Evolutionary conservation across 1,140 invertebrate genomes (phyloP), one percentile per base, ranked within the genome.

Genomic region (Zaprionus vittiger): DNA sequence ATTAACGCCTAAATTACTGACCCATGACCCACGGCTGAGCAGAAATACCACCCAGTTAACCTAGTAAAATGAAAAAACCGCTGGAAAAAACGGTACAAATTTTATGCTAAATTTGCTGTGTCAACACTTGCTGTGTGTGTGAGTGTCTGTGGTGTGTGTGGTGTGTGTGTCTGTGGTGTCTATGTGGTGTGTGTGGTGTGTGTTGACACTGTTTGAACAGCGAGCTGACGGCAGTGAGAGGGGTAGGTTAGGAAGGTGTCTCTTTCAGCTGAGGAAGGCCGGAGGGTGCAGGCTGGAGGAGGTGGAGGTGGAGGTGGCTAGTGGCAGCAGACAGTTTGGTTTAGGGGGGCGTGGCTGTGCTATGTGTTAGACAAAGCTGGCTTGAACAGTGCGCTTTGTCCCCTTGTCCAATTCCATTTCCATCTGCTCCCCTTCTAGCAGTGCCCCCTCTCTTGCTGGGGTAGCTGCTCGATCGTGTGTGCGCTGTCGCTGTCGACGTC

Each of bases 131-230:
- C 65, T 55, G 72, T 66, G 31, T 37, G 26, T 31, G 69, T 72
- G 26, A 6, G 26, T 28, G 5, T 28, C 5, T 6, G 37, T n/a
- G 20, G 26, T 69, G 65, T 78, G 49, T 73, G 71, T 75, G 31
- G 57, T 73, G 71, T 71, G 9, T 55, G 72, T 66, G 31, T 67
- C 17, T 66, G 52, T 64, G 4, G 26, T 28, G 26, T 26, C 5
- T 28, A 0, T 28, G 5, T 6, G 5, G 26, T 71, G 60, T 47
- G 69, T 64, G 24, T 15, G 15, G 26, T 68, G 64, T 78, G 62
- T 73, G 71, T 75, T 72, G 76, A 83, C 81, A 83, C 77, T 73
- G 77, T 83, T 69, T 83, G 52, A 49, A 37, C 34, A 81, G 20
- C 56, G 15, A 59, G 37, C 49, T 14, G 17, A 28, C n/a, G 12